Evolutionary conservation across 2,113 vertebrate genomes (phyloP).

Genomic region (Alligator sinensis): DNA sequence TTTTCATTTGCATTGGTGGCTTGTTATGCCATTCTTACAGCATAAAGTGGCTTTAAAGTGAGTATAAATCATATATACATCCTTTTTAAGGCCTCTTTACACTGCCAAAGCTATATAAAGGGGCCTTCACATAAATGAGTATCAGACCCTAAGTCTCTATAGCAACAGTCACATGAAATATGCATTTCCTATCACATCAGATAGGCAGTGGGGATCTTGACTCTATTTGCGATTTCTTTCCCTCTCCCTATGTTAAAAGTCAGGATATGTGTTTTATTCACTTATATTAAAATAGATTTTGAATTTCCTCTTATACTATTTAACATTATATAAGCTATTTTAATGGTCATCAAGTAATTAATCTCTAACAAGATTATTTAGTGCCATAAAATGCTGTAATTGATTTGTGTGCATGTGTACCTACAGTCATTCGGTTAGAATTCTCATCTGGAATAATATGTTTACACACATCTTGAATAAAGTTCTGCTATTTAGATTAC

Average conservation of each 20-base stretch:
- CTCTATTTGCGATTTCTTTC: background rate
- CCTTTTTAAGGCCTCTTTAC: background rate
- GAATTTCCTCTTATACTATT: constrained; percentile 36
- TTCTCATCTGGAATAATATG: constrained; percentile 62
- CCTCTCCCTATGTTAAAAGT: background rate
- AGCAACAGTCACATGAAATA: constrained; percentile 54
- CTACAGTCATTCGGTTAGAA: constrained; percentile 62
- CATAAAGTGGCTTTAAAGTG: background rate
- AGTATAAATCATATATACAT: background rate
- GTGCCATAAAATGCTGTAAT: constrained; percentile 64
- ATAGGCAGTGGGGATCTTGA: background rate
- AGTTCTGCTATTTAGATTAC: constrained; percentile 68
- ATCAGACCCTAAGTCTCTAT: constrained; percentile 40
- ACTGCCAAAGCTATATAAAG: background rate
- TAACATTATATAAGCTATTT: constrained; percentile 58
- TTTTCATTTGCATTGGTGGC: background rate
- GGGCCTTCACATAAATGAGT: background rate
- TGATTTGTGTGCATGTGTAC: constrained; percentile 67
- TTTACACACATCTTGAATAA: constrained; percentile 75
- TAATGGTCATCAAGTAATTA: constrained; percentile 75
- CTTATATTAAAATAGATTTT: background rate
- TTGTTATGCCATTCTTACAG: background rate
- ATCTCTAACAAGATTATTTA: constrained; percentile 68
- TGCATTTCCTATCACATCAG: constrained; percentile 25
- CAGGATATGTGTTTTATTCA: background rate